Percentiles rank a stretch among this genome's conserved stretches.
Evolutionary conservation across 2,888 invertebrate genomes (phyloP).

Genomic region (Nasonia oneida): DNA sequence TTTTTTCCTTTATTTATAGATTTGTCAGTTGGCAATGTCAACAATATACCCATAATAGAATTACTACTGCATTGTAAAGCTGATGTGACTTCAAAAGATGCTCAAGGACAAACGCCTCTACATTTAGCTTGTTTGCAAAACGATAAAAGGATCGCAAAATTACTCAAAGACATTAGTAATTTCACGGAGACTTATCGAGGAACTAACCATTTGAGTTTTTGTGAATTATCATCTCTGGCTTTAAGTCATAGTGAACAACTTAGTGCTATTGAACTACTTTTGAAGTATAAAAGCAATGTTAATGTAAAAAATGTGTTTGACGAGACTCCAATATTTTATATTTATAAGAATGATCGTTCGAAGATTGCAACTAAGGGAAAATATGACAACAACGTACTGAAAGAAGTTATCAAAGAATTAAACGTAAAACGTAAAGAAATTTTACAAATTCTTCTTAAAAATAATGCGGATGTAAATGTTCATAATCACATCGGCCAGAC

Average conservation of each 20-base stretch:
- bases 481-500: constrained; percentile 24
- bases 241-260: constrained; percentile 33
- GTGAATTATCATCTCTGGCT: constrained; percentile 1
- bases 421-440: constrained; percentile 43
- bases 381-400: background rate
- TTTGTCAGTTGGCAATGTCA: constrained; percentile 5
- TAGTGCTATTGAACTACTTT: constrained; percentile 50
- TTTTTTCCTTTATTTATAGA: constrained; percentile 40
- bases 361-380: constrained; percentile 10
- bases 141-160: constrained; percentile 40
- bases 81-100: constrained; percentile 47
- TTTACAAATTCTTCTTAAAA: constrained; percentile 41
- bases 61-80: constrained; percentile 42
- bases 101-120: constrained; percentile 48
- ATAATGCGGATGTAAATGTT: constrained; percentile 42
- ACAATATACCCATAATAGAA: constrained; percentile 28
- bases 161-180: constrained; percentile 18
- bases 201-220: background rate
- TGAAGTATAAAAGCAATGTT: constrained; percentile 49
- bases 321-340: constrained; percentile 56
- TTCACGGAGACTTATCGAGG: background rate
- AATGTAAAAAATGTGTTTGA: constrained; percentile 46
- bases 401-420: constrained; percentile 33
- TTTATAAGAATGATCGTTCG: constrained; percentile 42
- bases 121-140: constrained; percentile 54